Evolutionary conservation across 2,797 vertebrate species (phyloP), one percentile per base, ranked within the genome.

Genomic region (Jordanella pulchra): DNA sequence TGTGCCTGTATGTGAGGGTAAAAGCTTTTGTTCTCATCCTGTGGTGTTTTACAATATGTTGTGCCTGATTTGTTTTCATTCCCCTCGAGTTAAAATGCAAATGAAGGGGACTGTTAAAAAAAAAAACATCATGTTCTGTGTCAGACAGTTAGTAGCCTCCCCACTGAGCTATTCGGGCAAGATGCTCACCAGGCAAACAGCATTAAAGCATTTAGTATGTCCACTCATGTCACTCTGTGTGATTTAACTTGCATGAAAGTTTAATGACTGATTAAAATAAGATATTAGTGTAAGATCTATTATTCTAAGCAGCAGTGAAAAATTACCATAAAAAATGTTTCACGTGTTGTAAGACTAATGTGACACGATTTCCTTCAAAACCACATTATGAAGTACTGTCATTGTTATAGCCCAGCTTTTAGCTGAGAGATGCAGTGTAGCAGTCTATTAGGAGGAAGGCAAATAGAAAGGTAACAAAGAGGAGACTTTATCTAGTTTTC

Each of bases 121-220:
- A 69, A 60, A 71, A 85, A 68, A 67, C 73, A 77, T 69, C 27
- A 58, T 47, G n/a, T 50, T 78, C 69, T 65, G 30, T 61, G 42
- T 84, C 71, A 82, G 69, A 71, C 71, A 45, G 27, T 42, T 54
- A 69, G 58, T 48, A 66, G 30, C 61, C 58, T 55, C 65, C 71
- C 77, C 51, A 65, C 82, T 69, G 45, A 60, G 44, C 27, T 23
- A n/a, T 50, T 50, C 44, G 75, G 30, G 47, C 56, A n/a, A 65
- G 67, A 72, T 50, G 39, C 47, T 63, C 23, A 13, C 53, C 0
- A 13, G 66, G 44, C 15, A n/a, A 76, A 67, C 17, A 2, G 13
- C 3, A 2, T 21, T 69, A 25, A 56, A 76, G 58, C 39, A 78
- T 76, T 87, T 72, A 77, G 42, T 63, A 63, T 71, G 54, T 68